A percentile compares a stretch with the other conserved stretches of the same genome.
Evolutionary conservation across 2,113 vertebrate genomes (phyloP).

Genomic region (Phalacrocorax pelagicus): DNA sequence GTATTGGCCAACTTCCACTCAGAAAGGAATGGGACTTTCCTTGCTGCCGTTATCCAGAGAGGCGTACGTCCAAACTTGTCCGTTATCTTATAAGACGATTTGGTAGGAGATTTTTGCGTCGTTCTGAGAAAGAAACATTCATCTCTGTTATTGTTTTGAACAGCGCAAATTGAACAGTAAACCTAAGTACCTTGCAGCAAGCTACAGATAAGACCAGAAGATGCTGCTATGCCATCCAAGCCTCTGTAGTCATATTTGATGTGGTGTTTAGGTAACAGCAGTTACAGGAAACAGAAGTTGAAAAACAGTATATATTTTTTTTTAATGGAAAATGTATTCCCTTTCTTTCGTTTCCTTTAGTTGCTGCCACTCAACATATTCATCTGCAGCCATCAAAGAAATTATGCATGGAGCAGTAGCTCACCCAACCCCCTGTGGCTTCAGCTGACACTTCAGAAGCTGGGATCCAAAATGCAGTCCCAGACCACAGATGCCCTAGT

Average conservation of each 20-base stretch:
- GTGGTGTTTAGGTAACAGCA: slow-evolving; percentile 4
- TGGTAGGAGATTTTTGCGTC: not conserved
- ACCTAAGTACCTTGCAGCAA: not conserved
- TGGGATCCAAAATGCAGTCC: not conserved
- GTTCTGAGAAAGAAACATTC: not conserved
- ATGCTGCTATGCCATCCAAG: not conserved
- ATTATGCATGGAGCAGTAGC: slow-evolving; percentile 29
- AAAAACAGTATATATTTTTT: not conserved
- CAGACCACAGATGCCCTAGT: not conserved
- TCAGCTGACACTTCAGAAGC: not conserved
- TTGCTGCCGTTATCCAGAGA: not conserved
- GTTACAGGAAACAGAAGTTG: slow-evolving; percentile 34
- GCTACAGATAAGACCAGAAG: not conserved
- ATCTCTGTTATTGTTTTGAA: not conserved
- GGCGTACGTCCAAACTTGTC: not conserved
- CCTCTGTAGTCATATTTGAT: slow-evolving; percentile 20
- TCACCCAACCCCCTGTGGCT: slow-evolving; percentile 60
- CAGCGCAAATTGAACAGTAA: not conserved
- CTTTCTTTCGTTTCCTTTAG: slow-evolving; percentile 36
- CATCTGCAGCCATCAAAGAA: slow-evolving; percentile 53
- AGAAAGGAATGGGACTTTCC: not conserved
- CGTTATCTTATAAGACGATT: not conserved
- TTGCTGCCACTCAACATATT: slow-evolving; percentile 43
- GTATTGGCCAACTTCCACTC: not conserved
- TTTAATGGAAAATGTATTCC: slow-evolving; percentile 20